Conservation (phyloP, 2,888 invertebrate species). For the Gisinianus flammeolus region DNA sequence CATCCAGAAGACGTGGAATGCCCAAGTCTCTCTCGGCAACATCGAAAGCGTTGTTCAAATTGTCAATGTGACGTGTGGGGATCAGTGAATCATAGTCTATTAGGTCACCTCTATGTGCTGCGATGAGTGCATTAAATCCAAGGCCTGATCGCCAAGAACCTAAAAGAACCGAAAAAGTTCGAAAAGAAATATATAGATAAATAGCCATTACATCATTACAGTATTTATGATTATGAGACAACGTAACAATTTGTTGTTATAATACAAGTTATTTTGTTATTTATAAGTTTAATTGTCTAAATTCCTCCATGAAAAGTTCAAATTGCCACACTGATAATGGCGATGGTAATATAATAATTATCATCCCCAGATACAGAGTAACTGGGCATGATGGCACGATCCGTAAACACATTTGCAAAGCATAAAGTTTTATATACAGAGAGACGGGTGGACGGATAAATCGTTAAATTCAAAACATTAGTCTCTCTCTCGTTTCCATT, state of each 20-base stretch:
- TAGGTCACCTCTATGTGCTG: conserved; percentile 94
- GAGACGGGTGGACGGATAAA: too few relatives aligned
- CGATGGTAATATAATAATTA: too few relatives aligned
- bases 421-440: neutral
- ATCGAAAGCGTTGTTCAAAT: conserved; percentile 97
- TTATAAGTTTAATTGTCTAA: too few relatives aligned
- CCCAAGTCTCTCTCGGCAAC: conserved; percentile 91
- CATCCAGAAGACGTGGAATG: conserved; percentile 90
- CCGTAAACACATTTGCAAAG: neutral
- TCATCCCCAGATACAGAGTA: too few relatives aligned
- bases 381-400: too few relatives aligned
- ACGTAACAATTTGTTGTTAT: too few relatives aligned
- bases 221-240: too few relatives aligned
- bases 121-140: conserved; percentile 98
- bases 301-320: too few relatives aligned
- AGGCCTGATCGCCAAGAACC: conserved; percentile 95
- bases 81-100: conserved; percentile 84
- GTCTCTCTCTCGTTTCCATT: neutral
- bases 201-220: too few relatives aligned
- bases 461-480: neutral
- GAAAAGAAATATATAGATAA: too few relatives aligned
- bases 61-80: conserved; percentile 85
- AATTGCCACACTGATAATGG: too few relatives aligned
- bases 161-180: conserved; percentile 61
- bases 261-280: too few relatives aligned